A percentile compares a stretch with the other conserved stretches of the same genome.
Evolutionary conservation across 1,140 invertebrate species (phyloP).

Genomic region (Frieseomelitta varia): DNA sequence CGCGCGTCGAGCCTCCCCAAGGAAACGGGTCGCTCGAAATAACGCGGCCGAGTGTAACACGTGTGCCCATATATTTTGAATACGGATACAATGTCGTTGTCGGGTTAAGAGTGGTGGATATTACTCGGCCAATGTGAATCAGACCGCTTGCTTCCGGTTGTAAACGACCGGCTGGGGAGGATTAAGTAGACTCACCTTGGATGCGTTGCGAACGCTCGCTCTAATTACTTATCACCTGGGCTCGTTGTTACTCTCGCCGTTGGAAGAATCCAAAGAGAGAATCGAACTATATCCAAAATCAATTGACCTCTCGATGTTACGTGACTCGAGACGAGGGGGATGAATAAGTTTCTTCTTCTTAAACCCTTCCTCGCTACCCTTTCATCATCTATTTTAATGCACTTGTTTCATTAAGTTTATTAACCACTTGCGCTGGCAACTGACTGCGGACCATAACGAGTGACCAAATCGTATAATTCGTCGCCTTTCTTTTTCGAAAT

Average conservation of each 20-base stretch:
- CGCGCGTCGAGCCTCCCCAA: slow-evolving; percentile 49
- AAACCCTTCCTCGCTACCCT: background rate
- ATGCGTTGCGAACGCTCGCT: slow-evolving; percentile 55
- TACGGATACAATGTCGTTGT: slow-evolving; percentile 63
- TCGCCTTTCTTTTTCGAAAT: too few relatives aligned
- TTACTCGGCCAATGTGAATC: slow-evolving; percentile 55
- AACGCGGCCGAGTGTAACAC: slow-evolving; percentile 62
- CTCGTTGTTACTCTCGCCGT: slow-evolving; percentile 46
- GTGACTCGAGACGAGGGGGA: background rate
- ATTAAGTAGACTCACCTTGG: slow-evolving; percentile 67
- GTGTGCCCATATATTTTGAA: slow-evolving; percentile 65
- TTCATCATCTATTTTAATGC: too few relatives aligned
- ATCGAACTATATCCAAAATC: background rate
- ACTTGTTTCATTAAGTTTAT: too few relatives aligned
- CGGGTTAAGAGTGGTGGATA: slow-evolving; percentile 45
- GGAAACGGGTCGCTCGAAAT: slow-evolving; percentile 62
- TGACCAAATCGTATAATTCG: too few relatives aligned
- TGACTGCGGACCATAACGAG: too few relatives aligned
- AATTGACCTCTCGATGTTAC: background rate
- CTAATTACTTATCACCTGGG: slow-evolving; percentile 63
- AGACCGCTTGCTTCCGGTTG: slow-evolving; percentile 64
- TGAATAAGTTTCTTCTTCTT: background rate
- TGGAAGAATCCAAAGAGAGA: background rate
- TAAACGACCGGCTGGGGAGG: slow-evolving; percentile 61
- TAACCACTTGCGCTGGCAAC: too few relatives aligned